Base-by-base conservation (phyloP, 2,113 vertebrate species). In the Pseudopipra pipra region DNA sequence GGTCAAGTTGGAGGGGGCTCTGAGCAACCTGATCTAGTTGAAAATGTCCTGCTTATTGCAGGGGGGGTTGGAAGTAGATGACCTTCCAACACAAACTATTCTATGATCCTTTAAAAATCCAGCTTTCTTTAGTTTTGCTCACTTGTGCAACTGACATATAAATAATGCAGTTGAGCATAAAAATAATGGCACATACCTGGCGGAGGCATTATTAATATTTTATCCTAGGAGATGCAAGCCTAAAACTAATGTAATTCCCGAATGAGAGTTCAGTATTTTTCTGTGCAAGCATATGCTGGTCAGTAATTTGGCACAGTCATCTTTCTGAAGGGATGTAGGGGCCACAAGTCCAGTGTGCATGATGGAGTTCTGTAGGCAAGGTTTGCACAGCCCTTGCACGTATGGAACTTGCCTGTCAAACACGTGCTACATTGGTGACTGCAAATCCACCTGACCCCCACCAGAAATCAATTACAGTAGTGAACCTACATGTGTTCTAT, bases 361-460 rank as follows among this genome's bases (percentile, higher is more conserved):
- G 72, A 25, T 66, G 51, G 56, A 72, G 31, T 54, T 75, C 6
- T 2, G 0, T 28, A 58, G 49, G 47, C 52, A 78, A 85, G 46
- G 33, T 67, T 77, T 87, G 87, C 72, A 35, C 46, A 95, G 30
- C 24, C 51, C 66, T 19, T 61, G 43, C 51, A 19, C 17, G 3
- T 79, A 9, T 66, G 63, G 52, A 89, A 74, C 33, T 59, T 86
- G 56, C 47, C 68, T 75, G 14, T 68, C 73, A 76, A n/a, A 85
- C 11, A 2, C 0, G 0, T 79, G 23, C 61, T 41, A 8, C 41
- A 1, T 21, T 33, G 9, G 28, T 85, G 70, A 66, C 56, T 87
- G 37, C 37, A 90, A 74, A 80, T 76, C 73, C 66, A 37, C 70
- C 70, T 72, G 33, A 66, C 15, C 14, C 30, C 8, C 14, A 68